Evolutionary conservation across 1,140 invertebrate species (phyloP), one percentile per base, ranked within the genome.

Genomic region (Calephelis nemesis): DNA sequence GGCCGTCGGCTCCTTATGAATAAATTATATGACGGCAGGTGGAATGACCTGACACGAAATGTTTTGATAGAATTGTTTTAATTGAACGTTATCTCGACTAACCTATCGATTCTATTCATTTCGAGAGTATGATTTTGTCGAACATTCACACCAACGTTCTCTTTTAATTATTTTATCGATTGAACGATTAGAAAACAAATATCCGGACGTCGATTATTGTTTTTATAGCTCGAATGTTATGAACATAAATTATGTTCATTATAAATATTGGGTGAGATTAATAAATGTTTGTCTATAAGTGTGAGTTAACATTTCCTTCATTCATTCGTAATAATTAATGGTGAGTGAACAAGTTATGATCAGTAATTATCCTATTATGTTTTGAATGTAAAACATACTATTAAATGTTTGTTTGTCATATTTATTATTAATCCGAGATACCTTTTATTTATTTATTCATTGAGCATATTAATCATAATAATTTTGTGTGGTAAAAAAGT

Each of bases 11-110:
- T 79, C 70, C 82, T 87, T 85, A 87, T 85, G 87, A 89, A 85
- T 88, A 88, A 90, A 88, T 87, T 87, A 88, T 45, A 71, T 67
- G 73, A 40, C 76, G 82, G 87, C 87, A 91, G 87, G 87, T 91
- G 88, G 85, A 87, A 89, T 89, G 88, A 89, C 85, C 88, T 87
- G 78, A 87, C 88, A 90, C 87, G 88, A 88, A 90, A 90, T 90
- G 85, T 90, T 90, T 89, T 90, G 87, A 90, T 88, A 79, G 87
- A 89, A 88, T 88, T 91, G 85, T 88, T 91, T 88, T 91, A 91
- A 91, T 91, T 91, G 87, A 85, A 76, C 80, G 71, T 79, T 91
- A 91, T 89, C 88, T 87, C 65, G 70, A 62, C 72, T 68, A 72
- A 12, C 78, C 85, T 84, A 91, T 91, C 88, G 72, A 70, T 73